These are phyloP conservation scores for Tapirus indicus DNA, from an alignment of 2,797 vertebrate species.

Conservation along the genomic window DNA sequence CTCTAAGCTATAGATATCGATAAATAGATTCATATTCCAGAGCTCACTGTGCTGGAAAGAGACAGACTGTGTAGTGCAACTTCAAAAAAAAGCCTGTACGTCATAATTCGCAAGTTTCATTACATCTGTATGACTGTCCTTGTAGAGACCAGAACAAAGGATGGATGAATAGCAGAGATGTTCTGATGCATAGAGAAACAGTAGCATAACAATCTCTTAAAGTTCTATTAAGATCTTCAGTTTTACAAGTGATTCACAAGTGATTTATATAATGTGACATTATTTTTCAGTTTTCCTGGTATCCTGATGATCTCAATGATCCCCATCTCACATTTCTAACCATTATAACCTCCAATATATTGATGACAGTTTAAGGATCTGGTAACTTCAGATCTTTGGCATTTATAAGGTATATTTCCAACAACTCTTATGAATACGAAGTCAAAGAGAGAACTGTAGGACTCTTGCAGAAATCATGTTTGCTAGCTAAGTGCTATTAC, in stretches of 20 bases:
- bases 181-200: neutral
- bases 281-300: neutral
- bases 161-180: neutral
- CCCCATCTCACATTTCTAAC: neutral
- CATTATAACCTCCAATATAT: neutral
- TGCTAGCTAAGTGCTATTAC: neutral
- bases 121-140: neutral
- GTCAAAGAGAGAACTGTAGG: neutral
- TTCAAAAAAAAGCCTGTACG: neutral
- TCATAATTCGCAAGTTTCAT: neutral
- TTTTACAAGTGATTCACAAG: neutral
- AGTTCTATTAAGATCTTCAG: neutral
- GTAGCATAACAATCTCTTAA: neutral
- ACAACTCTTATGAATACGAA: neutral
- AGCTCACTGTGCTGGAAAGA: neutral
- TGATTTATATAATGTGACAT: neutral
- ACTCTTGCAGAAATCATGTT: neutral
- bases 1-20: neutral
- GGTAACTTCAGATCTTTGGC: neutral
- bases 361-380: neutral
- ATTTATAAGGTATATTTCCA: neutral
- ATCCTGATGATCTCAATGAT: neutral
- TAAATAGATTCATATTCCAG: neutral
- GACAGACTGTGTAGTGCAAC: neutral
- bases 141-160: neutral